These are phyloP conservation scores for Apantesis nais DNA, from an alignment of 2,888 invertebrate species.

Conservation along the genomic window DNA sequence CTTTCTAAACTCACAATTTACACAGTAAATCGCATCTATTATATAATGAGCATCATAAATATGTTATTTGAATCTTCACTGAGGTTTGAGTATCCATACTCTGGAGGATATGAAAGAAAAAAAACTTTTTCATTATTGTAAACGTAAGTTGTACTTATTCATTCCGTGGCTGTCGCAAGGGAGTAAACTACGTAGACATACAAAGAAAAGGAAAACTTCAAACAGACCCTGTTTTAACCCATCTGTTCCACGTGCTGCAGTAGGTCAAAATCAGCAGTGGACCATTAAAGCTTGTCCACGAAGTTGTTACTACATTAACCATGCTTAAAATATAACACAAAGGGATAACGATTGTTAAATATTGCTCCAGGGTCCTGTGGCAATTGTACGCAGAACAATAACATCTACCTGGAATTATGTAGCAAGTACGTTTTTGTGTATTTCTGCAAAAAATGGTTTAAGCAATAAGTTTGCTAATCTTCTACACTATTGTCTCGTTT, in stretches of 20 bases:
- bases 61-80: neutral
- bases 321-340: neutral
- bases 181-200: no score
- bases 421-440: neutral
- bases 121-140: neutral
- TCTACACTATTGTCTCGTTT: neutral
- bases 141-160: neutral
- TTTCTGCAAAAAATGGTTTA: neutral
- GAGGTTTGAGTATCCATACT: neutral
- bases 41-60: neutral
- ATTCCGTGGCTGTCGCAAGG: no score
- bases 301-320: no score
- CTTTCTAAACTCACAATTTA: neutral
- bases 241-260: no score
- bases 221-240: no score
- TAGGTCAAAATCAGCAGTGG: no score
- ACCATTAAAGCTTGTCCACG: no score
- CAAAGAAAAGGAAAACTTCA: no score
- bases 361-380: neutral
- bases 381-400: neutral
- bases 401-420: neutral
- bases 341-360: neutral
- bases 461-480: neutral
- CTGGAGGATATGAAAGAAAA: neutral
- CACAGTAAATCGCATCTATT: no score